Percentiles rank a stretch among this genome's conserved stretches.
phyloP scores from a whole-genome alignment of 2,888 invertebrate species.

The Hypolimnas misippus region DNA sequence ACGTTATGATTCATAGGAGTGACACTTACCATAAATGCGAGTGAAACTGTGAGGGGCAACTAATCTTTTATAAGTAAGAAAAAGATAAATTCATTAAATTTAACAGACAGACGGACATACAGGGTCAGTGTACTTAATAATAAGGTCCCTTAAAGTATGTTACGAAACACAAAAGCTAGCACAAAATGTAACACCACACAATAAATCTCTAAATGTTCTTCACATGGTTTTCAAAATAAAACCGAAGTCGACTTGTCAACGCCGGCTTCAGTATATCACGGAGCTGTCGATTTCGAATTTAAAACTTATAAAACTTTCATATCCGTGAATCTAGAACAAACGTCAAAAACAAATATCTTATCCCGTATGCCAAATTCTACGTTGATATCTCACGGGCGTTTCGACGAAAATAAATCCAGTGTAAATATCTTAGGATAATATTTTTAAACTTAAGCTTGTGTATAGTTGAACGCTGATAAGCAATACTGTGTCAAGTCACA shows the following conservation, averaged over 20 bases:
- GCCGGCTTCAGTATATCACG: neutral
- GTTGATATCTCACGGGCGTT: slow-evolving; percentile 2
- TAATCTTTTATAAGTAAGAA: too few species aligned
- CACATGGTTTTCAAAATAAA: neutral
- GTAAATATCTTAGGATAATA: neutral
- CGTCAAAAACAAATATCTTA: slow-evolving; percentile 10
- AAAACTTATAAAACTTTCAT: slow-evolving; percentile 11
- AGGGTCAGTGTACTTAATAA: too few species aligned
- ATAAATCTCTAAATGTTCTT: neutral
- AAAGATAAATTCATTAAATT: too few species aligned
- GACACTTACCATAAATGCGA: too few species aligned
- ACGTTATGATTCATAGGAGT: too few species aligned
- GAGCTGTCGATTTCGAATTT: slow-evolving; percentile 10
- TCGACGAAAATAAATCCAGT: neutral
- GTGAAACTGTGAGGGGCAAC: too few species aligned
- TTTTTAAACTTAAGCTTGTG: neutral
- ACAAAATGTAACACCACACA: neutral
- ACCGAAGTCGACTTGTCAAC: slow-evolving; percentile 3
- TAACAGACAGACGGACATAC: too few species aligned
- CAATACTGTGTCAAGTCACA: too few species aligned
- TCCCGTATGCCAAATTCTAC: neutral
- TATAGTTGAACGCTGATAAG: too few species aligned
- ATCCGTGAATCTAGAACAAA: slow-evolving; percentile 1
- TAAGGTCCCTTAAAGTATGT: too few species aligned
- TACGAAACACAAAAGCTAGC: too few species aligned